Percentiles rank a stretch among this genome's conserved stretches.
Evolutionary conservation across 2,113 vertebrate species (phyloP).

Genomic region (Chlamydotis undulata): DNA sequence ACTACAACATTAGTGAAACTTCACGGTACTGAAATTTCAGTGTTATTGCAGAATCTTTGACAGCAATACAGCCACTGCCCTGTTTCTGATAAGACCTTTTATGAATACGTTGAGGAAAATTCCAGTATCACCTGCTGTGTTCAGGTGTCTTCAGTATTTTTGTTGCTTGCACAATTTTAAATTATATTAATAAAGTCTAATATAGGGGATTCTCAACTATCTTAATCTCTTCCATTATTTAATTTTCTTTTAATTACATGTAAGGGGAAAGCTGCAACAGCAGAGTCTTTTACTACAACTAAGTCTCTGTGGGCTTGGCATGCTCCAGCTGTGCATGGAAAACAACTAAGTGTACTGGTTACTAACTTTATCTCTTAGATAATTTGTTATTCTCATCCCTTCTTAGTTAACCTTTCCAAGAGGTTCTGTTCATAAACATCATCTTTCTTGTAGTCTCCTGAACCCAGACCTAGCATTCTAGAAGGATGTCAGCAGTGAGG

Average conservation of each 20-base stretch:
- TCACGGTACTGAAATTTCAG: not conserved
- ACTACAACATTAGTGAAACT: not conserved
- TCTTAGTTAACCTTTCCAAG: slow-evolving; percentile 44
- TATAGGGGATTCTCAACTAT: not conserved
- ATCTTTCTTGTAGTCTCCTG: slow-evolving; percentile 36
- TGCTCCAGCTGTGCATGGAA: not conserved
- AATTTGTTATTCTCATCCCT: slow-evolving; percentile 38
- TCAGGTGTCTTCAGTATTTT: not conserved
- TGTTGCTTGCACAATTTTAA: not conserved
- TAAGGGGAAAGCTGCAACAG: not conserved
- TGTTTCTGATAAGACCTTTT: not conserved
- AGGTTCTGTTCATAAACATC: slow-evolving; percentile 39
- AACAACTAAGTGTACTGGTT: not conserved
- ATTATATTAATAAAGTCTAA: not conserved
- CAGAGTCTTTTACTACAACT: not conserved
- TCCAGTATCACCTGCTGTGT: not conserved
- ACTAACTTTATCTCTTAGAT: slow-evolving; percentile 32
- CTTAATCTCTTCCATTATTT: not conserved
- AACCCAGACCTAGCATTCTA: slow-evolving; percentile 44
- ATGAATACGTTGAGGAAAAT: not conserved
- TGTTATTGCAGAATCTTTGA: not conserved
- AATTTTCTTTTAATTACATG: not conserved
- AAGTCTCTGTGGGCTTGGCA: not conserved
- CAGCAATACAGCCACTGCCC: not conserved
- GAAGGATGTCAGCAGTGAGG: slow-evolving; percentile 37